A percentile compares a stretch with the other conserved stretches of the same genome.
Conservation (phyloP, 2,797 vertebrate genomes). For the Chelonia mydas region DNA sequence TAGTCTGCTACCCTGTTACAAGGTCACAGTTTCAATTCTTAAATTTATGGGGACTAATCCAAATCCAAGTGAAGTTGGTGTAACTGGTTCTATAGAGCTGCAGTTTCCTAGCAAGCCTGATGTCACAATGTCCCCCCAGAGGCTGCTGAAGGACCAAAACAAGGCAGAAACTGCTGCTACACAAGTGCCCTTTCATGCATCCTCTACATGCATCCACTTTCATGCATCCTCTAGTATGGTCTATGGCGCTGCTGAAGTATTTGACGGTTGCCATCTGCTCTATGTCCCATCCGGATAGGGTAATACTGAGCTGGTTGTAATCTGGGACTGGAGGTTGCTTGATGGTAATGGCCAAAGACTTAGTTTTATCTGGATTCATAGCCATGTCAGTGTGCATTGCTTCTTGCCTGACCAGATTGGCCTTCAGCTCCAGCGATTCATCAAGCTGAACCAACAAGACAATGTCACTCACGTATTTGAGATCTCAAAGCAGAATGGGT, state of each 20-base stretch:
- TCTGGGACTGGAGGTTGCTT: background rate
- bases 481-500: background rate
- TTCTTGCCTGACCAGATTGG: background rate
- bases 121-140: too few relatives aligned
- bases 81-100: background rate
- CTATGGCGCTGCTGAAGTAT: background rate
- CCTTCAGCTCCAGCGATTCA: background rate
- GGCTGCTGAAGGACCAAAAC: background rate
- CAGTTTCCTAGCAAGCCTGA: background rate
- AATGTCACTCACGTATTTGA: background rate
- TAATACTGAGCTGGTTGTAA: background rate
- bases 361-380: background rate
- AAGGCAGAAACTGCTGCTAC: background rate
- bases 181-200: background rate
- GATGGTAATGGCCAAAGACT: background rate
- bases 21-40: background rate
- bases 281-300: background rate
- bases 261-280: background rate
- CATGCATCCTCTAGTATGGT: background rate
- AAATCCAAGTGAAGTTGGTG: background rate
- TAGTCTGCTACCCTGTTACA: background rate
- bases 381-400: background rate
- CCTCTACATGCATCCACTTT: background rate
- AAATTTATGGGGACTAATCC: background rate
- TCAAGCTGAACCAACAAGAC: background rate